Conservation (phyloP, 2,113 vertebrate genomes). For the Polypterus bichir region DNA sequence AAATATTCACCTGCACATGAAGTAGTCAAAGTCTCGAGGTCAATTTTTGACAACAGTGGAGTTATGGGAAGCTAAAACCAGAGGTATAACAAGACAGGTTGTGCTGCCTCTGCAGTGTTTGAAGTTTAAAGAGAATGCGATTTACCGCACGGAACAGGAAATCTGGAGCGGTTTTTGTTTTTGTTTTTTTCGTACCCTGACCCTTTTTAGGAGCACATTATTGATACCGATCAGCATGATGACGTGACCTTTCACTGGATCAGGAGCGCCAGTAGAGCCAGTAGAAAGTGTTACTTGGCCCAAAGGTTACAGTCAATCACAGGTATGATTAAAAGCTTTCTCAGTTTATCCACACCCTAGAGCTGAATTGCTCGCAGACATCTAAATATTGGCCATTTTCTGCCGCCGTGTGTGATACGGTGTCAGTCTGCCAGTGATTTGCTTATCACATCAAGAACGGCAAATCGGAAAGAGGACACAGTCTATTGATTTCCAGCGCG, state of each 20-base stretch:
- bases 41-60: too few species aligned
- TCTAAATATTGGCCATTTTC: slow-evolving; percentile 20
- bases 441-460: not conserved
- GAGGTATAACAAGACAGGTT: too few species aligned
- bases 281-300: slow-evolving; percentile 23
- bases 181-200: too few species aligned
- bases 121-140: too few species aligned
- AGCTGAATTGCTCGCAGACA: slow-evolving; percentile 39
- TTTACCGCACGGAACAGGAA: too few species aligned
- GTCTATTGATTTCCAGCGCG: slow-evolving; percentile 2
- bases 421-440: slow-evolving; percentile 14
- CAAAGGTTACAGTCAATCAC: slow-evolving; percentile 54
- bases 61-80: too few species aligned
- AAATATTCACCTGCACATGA: too few species aligned
- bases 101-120: too few species aligned
- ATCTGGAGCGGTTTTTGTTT: too few species aligned
- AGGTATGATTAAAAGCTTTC: slow-evolving; percentile 36
- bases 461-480: not conserved
- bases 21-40: too few species aligned
- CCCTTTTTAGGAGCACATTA: too few species aligned
- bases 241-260: slow-evolving; percentile 14
- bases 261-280: slow-evolving; percentile 15
- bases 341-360: slow-evolving; percentile 28
- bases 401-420: slow-evolving; percentile 13
- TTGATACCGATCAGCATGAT: not conserved